phyloP scores from a whole-genome alignment of 2,797 vertebrate genomes.

The Artibeus jamaicensis region DNA sequence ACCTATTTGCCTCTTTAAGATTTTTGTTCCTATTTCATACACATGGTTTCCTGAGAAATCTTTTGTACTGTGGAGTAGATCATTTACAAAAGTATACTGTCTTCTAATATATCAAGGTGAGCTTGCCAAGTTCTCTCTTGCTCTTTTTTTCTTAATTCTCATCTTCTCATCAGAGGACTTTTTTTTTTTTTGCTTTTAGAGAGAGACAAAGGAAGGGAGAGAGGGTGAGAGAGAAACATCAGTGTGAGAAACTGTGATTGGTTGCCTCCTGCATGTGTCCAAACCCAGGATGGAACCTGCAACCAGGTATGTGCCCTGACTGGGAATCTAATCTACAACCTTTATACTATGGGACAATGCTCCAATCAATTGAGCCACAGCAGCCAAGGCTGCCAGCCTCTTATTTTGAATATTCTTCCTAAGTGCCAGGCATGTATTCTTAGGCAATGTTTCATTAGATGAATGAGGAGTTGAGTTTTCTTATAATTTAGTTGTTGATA shows the following conservation, averaged over 20 bases:
- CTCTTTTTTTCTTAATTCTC: no score
- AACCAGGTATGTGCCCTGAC: no score
- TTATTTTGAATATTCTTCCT: neutral
- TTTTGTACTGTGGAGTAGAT: neutral
- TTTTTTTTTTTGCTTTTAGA: no score
- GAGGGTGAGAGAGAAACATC: no score
- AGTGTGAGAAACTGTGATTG: no score
- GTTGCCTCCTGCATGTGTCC: no score
- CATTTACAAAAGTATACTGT: neutral
- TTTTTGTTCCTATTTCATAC: neutral
- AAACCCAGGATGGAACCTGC: no score
- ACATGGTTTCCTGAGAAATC: neutral
- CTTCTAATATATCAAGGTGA: neutral
- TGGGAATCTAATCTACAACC: no score
- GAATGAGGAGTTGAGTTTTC: neutral
- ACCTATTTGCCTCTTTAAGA: neutral
- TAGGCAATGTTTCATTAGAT: neutral
- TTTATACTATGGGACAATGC: no score
- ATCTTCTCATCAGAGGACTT: no score
- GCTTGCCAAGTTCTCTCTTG: neutral
- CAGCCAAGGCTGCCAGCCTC: neutral
- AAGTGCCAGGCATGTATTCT: neutral
- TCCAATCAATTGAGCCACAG: no score
- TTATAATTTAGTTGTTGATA: conserved; percentile 7
- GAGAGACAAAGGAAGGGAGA: no score